A percentile compares a stretch with the other conserved stretches of the same genome.
Evolutionary conservation across 1,140 invertebrate species (phyloP).

Genomic region (Ruditapes philippinarum): DNA sequence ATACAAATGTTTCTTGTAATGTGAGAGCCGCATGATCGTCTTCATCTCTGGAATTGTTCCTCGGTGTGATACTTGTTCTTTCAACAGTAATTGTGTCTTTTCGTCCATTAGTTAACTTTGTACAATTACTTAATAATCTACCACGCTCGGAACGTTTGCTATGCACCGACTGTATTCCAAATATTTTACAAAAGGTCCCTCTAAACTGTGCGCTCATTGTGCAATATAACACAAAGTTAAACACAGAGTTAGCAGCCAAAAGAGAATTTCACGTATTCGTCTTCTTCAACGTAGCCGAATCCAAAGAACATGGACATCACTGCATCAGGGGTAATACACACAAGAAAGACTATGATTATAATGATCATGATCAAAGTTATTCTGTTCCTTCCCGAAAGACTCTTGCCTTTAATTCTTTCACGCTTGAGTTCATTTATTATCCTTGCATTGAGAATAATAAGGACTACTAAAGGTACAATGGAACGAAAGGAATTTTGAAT

Average conservation of each 20-base stretch:
- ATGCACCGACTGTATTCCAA: constrained; percentile 5
- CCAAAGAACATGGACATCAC: constrained; percentile 88
- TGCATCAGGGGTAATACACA: constrained; percentile 92
- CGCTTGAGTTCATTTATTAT: constrained; percentile 90
- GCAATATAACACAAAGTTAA: constrained; percentile 93
- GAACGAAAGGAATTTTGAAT: constrained; percentile 90
- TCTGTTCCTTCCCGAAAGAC: constrained; percentile 84
- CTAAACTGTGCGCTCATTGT: constrained; percentile 91
- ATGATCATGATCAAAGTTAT: constrained; percentile 93
- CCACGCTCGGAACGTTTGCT: constrained; percentile 19
- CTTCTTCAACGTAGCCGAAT: constrained; percentile 85
- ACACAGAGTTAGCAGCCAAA: constrained; percentile 91
- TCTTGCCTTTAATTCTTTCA: constrained; percentile 82
- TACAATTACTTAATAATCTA: neutral
- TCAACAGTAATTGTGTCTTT: neutral
- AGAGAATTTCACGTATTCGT: constrained; percentile 88
- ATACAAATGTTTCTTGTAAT: constrained; percentile 54
- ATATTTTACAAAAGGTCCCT: constrained; percentile 83
- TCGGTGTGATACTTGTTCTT: neutral
- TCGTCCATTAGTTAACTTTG: neutral
- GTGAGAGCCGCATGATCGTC: neutral
- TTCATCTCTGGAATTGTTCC: neutral
- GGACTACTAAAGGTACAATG: constrained; percentile 88
- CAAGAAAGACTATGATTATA: constrained; percentile 92
- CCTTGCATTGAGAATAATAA: constrained; percentile 89